Conservation (phyloP, 2,888 invertebrate genomes). For the Drosophila setosimentum region DNA sequence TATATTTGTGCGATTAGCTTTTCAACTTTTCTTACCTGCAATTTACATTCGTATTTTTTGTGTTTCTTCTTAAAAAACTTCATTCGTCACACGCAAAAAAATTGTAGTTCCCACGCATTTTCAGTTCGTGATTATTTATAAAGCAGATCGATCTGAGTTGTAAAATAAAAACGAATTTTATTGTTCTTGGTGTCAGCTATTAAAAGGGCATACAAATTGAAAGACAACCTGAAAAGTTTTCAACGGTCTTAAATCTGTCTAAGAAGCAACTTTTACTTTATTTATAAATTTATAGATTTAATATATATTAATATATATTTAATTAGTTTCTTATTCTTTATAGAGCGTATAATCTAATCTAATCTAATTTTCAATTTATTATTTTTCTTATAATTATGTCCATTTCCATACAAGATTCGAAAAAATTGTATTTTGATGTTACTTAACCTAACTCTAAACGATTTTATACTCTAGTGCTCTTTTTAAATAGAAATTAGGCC, state of each 20-base stretch:
- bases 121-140: conserved; percentile 69
- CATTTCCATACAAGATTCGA: background rate
- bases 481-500: background rate
- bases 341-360: background rate
- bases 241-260: background rate
- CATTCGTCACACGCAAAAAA: conserved; percentile 74
- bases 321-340: background rate
- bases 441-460: background rate
- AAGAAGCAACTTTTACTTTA: background rate
- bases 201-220: conserved; percentile 33
- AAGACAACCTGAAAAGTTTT: conserved; percentile 8
- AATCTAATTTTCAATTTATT: background rate
- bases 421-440: background rate
- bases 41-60: conserved; percentile 47
- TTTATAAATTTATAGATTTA: background rate
- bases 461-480: background rate
- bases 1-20: conserved; percentile 70
- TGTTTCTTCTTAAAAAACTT: conserved; percentile 41
- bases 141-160: conserved; percentile 51
- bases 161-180: conserved; percentile 57
- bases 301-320: background rate
- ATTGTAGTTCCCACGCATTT: conserved; percentile 75
- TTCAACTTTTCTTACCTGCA: conserved; percentile 67
- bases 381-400: background rate
- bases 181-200: conserved; percentile 52